Evolutionary conservation across 1,140 invertebrate species (phyloP).

Genomic region (Venturia canescens): DNA sequence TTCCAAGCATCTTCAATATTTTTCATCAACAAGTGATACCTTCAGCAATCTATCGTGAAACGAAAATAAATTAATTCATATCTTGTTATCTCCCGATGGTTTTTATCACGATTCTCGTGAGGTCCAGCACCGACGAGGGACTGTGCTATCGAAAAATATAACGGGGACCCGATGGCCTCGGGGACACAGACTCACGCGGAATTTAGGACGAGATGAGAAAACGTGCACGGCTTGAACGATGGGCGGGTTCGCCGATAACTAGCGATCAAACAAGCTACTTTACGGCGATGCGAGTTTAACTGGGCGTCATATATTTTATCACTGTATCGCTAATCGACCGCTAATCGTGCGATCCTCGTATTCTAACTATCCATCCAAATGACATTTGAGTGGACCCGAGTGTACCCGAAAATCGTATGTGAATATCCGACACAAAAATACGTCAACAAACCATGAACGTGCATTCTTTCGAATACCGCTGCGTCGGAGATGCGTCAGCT

Average conservation of each 20-base stretch:
- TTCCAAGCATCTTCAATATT: background rate
- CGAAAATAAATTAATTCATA: background rate
- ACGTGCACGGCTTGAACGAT: slow-evolving; percentile 57
- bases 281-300: background rate
- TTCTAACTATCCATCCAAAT: background rate
- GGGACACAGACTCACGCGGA: slow-evolving; percentile 60
- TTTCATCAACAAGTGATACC: background rate
- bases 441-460: background rate
- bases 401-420: background rate
- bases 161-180: slow-evolving; percentile 52
- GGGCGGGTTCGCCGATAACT: slow-evolving; percentile 49
- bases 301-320: slow-evolving; percentile 1
- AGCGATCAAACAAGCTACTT: slow-evolving; percentile 39
- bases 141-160: slow-evolving; percentile 10
- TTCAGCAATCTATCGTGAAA: background rate
- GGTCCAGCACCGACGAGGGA: background rate
- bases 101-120: background rate
- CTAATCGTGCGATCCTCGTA: background rate
- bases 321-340: background rate
- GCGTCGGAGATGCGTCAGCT: no score
- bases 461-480: background rate
- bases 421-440: background rate
- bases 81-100: background rate
- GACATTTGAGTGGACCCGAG: background rate
- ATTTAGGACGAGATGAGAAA: slow-evolving; percentile 61